A percentile compares a stretch with the other conserved stretches of the same genome.
These are phyloP conservation scores for Antigone vipio DNA, from an alignment of 2,113 vertebrate species.

Conservation along the genomic window DNA sequence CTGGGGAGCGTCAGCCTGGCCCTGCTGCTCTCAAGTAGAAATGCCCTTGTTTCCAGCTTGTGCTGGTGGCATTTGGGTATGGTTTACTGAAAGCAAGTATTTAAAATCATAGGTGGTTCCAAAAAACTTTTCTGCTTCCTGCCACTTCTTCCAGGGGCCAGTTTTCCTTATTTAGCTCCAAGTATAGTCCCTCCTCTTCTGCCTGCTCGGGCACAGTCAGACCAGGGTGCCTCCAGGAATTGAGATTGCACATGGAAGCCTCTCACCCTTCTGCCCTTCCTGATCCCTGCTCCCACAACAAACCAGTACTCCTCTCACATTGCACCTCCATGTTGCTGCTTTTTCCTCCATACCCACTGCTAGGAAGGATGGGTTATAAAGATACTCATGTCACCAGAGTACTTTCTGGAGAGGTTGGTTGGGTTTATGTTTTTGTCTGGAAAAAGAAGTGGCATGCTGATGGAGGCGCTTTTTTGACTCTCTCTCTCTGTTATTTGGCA, in stretches of 20 bases:
- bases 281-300: neutral
- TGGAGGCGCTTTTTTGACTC: neutral
- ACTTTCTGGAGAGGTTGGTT: neutral
- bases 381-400: neutral
- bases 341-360: neutral
- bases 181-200: neutral
- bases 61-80: neutral
- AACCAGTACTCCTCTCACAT: neutral
- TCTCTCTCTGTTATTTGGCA: neutral
- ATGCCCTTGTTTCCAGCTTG: neutral
- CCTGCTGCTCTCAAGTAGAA: neutral
- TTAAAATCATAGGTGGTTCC: neutral
- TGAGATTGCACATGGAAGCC: neutral
- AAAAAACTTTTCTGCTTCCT: neutral
- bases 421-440: neutral
- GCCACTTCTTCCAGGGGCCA: neutral
- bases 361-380: neutral
- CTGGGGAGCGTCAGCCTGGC: neutral
- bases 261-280: fast-evolving
- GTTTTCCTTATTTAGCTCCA: neutral
- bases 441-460: neutral
- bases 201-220: fast-evolving
- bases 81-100: neutral
- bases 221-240: neutral
- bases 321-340: neutral